Evolutionary conservation across 2,797 vertebrate genomes (phyloP).

Genomic region (Myoxocephalus aenaeus): DNA sequence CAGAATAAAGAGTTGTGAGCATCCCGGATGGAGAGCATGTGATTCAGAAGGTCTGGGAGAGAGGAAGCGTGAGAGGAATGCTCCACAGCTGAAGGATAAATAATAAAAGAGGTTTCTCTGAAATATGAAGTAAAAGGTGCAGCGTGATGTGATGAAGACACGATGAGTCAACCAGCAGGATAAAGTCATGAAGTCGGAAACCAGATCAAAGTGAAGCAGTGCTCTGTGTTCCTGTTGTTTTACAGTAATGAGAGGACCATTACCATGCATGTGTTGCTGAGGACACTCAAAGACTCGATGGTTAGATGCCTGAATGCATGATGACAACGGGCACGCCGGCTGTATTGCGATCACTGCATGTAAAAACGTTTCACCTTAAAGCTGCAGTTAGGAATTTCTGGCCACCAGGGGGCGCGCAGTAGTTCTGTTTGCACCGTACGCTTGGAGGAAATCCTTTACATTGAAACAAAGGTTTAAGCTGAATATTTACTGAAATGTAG

Average conservation of each 20-base stretch:
- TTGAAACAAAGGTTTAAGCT: too few species aligned
- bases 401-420: background rate
- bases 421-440: too few species aligned
- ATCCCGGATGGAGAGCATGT: too few species aligned
- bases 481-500: too few species aligned
- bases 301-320: too few species aligned
- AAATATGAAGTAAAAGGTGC: slow-evolving; percentile 1
- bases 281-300: too few species aligned
- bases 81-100: background rate
- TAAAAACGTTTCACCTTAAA: background rate
- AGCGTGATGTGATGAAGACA: background rate
- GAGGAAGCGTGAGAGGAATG: slow-evolving; percentile 4
- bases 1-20: too few species aligned
- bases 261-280: too few species aligned
- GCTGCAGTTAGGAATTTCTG: background rate
- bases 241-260: background rate
- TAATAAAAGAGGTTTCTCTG: background rate
- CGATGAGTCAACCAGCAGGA: slow-evolving; percentile 37
- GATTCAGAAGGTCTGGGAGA: background rate
- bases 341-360: too few species aligned
- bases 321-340: too few species aligned
- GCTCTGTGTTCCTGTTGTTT: background rate
- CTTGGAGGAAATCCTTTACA: too few species aligned
- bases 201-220: background rate
- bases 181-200: background rate